phyloP scores from a whole-genome alignment of 2,888 invertebrate species.

The Physocephala rufipes region DNA sequence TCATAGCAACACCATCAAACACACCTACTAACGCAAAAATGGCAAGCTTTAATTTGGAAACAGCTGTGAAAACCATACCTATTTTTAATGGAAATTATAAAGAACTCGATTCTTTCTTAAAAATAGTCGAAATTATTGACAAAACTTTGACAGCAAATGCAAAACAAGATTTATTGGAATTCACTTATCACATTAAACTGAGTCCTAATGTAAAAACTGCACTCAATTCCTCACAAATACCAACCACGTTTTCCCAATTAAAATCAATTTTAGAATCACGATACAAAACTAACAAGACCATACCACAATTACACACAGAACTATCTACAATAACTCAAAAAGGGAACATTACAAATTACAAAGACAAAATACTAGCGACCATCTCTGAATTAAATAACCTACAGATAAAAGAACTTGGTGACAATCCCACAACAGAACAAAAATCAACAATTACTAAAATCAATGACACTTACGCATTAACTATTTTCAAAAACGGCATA shows the following conservation, averaged over 20 bases:
- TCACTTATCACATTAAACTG: conserved; percentile 9
- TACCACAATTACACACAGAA: conserved; percentile 10
- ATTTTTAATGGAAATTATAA: not conserved
- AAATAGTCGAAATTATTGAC: not conserved
- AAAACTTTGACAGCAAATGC: not conserved
- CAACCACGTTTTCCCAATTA: not conserved
- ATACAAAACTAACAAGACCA: not conserved
- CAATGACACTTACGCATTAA: too few relatives aligned
- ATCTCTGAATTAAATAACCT: too few relatives aligned
- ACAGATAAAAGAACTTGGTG: too few relatives aligned
- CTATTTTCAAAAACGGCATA: too few relatives aligned
- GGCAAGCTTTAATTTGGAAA: not conserved
- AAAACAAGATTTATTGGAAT: conserved; percentile 13
- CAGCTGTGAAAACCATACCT: not conserved
- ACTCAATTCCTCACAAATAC: conserved; percentile 1
- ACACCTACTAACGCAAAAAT: too few relatives aligned
- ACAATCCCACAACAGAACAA: too few relatives aligned
- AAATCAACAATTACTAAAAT: too few relatives aligned
- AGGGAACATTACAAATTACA: not conserved
- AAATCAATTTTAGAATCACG: not conserved
- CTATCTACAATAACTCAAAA: not conserved
- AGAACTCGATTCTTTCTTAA: not conserved
- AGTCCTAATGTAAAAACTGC: conserved; percentile 10
- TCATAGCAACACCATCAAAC: too few relatives aligned
- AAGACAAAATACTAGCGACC: conserved; percentile 17